Conservation (phyloP, 2,888 invertebrate genomes). For the Amorpha juglandis region DNA sequence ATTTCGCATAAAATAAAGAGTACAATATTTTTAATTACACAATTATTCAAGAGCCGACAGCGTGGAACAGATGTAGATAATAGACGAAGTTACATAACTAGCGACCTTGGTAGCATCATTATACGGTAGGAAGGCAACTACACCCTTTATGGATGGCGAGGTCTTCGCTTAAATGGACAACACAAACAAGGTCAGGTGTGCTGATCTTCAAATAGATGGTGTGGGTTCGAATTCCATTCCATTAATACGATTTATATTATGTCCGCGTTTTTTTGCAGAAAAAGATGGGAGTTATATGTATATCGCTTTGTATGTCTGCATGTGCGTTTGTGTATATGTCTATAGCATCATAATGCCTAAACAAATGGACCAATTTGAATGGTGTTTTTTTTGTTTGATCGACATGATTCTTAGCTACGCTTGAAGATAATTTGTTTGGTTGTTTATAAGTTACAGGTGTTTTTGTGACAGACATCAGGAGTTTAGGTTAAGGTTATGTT, state of each 20-base stretch:
- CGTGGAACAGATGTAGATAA: constrained; percentile 3
- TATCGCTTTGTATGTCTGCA: too few relatives aligned
- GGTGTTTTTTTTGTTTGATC: too few relatives aligned
- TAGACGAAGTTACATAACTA: background rate
- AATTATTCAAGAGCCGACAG: background rate
- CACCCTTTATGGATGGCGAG: constrained; percentile 7
- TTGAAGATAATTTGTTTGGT: too few relatives aligned
- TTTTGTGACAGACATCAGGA: too few relatives aligned
- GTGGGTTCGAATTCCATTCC: background rate
- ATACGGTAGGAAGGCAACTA: background rate
- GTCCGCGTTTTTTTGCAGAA: background rate
- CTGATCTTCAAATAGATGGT: background rate
- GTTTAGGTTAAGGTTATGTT: too few relatives aligned
- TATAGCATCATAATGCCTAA: too few relatives aligned
- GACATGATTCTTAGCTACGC: too few relatives aligned
- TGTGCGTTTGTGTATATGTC: too few relatives aligned
- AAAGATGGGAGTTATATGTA: too few relatives aligned
- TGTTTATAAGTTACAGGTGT: too few relatives aligned
- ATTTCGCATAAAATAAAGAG: background rate
- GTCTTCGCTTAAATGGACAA: background rate
- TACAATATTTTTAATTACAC: background rate
- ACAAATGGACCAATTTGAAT: too few relatives aligned
- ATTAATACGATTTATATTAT: background rate
- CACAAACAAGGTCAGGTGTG: background rate
- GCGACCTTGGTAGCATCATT: constrained; percentile 12